A percentile compares a stretch with the other conserved stretches of the same genome.
Conservation (phyloP, 1,140 invertebrate genomes). For the Drosophila kurseongensis region DNA sequence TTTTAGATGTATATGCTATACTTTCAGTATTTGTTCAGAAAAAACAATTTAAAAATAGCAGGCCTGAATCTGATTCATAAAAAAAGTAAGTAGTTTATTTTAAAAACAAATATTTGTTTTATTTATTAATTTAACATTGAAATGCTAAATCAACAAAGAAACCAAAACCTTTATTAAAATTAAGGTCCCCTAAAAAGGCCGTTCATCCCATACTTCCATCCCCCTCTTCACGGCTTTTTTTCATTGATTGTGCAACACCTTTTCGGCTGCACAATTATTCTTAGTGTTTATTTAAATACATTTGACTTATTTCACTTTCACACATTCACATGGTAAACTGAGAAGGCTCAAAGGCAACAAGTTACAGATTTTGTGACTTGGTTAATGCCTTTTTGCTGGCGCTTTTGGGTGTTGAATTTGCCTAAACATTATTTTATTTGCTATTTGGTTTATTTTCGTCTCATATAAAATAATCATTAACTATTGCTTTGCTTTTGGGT, state of each 20-base stretch:
- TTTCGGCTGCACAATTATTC: constrained; percentile 27
- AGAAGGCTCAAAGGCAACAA: constrained; percentile 3
- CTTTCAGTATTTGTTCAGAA: no score
- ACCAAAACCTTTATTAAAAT: background rate
- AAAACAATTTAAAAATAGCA: no score
- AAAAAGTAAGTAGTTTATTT: no score
- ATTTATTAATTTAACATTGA: background rate
- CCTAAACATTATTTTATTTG: constrained; percentile 57
- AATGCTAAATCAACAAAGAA: background rate
- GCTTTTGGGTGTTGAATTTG: constrained; percentile 18
- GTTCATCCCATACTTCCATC: background rate
- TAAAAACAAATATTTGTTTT: background rate
- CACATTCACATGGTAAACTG: constrained; percentile 18
- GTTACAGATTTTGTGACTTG: background rate
- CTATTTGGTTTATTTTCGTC: constrained; percentile 68
- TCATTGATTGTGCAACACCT: constrained; percentile 28
- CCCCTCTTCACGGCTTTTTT: constrained; percentile 3
- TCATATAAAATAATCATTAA: constrained; percentile 44
- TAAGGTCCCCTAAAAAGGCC: background rate
- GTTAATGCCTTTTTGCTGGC: background rate
- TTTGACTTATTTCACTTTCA: constrained; percentile 44
- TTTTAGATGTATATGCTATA: no score
- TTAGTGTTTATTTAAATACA: constrained; percentile 53
- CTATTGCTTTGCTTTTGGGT: constrained; percentile 36
- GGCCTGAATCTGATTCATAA: no score